Percentiles rank a stretch among this genome's conserved stretches.
phyloP scores from a whole-genome alignment of 1,140 invertebrate genomes.

The Dendrolimus punctatus region DNA sequence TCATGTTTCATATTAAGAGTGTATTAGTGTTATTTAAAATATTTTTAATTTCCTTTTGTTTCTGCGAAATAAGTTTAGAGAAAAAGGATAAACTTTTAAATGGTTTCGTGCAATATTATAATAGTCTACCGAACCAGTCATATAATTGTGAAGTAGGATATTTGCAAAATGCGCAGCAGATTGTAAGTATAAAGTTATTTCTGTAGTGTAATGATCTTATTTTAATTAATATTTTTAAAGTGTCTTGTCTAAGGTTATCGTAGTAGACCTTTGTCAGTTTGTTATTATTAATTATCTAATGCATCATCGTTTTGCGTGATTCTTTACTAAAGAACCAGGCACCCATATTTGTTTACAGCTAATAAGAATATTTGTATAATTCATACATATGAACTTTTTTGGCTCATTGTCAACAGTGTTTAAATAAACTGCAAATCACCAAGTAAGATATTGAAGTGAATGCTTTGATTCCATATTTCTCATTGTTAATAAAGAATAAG shows the following conservation, averaged over 20 bases:
- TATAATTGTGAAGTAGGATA: slow-evolving; percentile 41
- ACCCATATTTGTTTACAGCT: no score
- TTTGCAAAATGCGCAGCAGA: slow-evolving; percentile 31
- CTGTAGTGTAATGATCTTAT: slow-evolving; percentile 1
- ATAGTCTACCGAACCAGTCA: slow-evolving; percentile 39
- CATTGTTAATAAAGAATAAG: no score
- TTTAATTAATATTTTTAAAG: neutral
- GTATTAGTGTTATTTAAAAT: slow-evolving; percentile 3
- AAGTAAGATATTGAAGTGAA: no score
- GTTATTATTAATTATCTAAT: slow-evolving; percentile 18
- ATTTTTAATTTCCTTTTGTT: slow-evolving; percentile 17
- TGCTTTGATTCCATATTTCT: no score
- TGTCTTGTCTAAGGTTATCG: slow-evolving; percentile 11
- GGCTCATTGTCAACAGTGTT: no score
- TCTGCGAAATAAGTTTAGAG: slow-evolving; percentile 30
- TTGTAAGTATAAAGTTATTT: slow-evolving; percentile 30
- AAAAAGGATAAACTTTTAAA: slow-evolving; percentile 39
- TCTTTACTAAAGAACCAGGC: no score
- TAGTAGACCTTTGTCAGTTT: slow-evolving; percentile 8
- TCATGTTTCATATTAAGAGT: slow-evolving; percentile 2
- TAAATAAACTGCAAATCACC: no score
- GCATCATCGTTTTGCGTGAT: neutral
- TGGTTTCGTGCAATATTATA: slow-evolving; percentile 45
- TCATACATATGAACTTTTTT: no score
- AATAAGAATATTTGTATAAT: no score